These are phyloP conservation scores for Temnothorax unifasciatus DNA, from an alignment of 2,888 invertebrate species.

Conservation along the genomic window DNA sequence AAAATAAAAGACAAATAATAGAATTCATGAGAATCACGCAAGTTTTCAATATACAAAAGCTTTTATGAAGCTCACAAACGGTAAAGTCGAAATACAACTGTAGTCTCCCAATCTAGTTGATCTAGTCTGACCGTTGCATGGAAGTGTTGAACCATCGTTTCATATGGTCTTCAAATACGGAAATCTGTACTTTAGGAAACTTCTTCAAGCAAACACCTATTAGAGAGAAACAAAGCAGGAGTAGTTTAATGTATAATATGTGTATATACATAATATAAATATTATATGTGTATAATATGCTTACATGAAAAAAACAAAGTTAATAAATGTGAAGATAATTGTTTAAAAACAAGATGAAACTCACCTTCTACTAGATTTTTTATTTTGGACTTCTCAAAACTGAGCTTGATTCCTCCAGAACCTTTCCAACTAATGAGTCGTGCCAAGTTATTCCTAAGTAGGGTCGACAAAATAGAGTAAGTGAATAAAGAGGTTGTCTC, in stretches of 20 bases:
- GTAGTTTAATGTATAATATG: background rate
- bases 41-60: background rate
- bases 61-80: background rate
- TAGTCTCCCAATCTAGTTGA: background rate
- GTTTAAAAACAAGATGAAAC: background rate
- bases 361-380: background rate
- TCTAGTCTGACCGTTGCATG: background rate
- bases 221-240: background rate
- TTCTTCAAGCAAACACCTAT: background rate
- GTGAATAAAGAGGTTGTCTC: background rate
- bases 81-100: background rate
- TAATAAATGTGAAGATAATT: background rate
- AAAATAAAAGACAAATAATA: constrained; percentile 6
- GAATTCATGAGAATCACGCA: background rate
- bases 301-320: too few species aligned
- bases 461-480: constrained; percentile 8
- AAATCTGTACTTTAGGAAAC: background rate
- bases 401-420: background rate
- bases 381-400: background rate
- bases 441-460: constrained; percentile 3
- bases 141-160: background rate
- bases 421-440: constrained; percentile 1
- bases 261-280: too few species aligned
- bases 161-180: background rate
- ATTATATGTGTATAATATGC: too few species aligned